Evolutionary conservation across 1,140 invertebrate genomes (phyloP).

Genomic region (Dinoponera quadriceps): DNA sequence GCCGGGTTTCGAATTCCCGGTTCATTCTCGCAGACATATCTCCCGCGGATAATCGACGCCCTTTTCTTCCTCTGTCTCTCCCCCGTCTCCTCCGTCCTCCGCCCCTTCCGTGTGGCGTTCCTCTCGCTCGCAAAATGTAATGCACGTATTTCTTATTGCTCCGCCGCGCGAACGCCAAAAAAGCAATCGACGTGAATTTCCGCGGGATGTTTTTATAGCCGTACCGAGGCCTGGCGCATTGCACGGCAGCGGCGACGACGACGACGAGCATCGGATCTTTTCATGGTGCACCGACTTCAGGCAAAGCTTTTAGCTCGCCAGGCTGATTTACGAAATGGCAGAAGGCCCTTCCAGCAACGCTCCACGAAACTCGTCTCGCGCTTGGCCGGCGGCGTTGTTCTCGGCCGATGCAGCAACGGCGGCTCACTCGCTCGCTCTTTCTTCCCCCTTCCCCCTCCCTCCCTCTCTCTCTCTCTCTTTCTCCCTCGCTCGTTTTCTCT

Average conservation of each 20-base stretch:
- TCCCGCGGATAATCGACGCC: too few species aligned
- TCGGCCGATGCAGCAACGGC: slow-evolving; percentile 30
- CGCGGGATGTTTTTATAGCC: slow-evolving; percentile 22
- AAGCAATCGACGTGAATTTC: slow-evolving; percentile 21
- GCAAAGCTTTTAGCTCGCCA: slow-evolving; percentile 65
- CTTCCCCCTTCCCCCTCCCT: neutral
- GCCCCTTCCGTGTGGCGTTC: too few species aligned
- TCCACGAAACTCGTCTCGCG: slow-evolving; percentile 51
- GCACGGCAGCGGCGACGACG: slow-evolving; percentile 22
- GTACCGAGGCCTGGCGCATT: slow-evolving; percentile 25
- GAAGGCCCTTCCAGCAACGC: slow-evolving; percentile 54
- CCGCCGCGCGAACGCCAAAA: slow-evolving; percentile 2
- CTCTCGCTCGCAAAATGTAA: neutral
- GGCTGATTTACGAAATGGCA: slow-evolving; percentile 68
- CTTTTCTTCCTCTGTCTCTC: too few species aligned
- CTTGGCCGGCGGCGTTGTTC: slow-evolving; percentile 55
- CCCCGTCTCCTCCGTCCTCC: too few species aligned
- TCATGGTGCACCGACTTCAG: slow-evolving; percentile 63
- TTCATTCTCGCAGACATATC: too few species aligned
- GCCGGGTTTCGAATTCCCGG: too few species aligned
- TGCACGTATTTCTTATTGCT: neutral
- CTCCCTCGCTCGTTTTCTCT: neutral
- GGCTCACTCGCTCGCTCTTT: slow-evolving; percentile 10
- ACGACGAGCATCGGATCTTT: slow-evolving; percentile 59
- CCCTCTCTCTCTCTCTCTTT: neutral